Conservation (phyloP, 2,113 vertebrate species). For the Puffinus mauretanicus region DNA sequence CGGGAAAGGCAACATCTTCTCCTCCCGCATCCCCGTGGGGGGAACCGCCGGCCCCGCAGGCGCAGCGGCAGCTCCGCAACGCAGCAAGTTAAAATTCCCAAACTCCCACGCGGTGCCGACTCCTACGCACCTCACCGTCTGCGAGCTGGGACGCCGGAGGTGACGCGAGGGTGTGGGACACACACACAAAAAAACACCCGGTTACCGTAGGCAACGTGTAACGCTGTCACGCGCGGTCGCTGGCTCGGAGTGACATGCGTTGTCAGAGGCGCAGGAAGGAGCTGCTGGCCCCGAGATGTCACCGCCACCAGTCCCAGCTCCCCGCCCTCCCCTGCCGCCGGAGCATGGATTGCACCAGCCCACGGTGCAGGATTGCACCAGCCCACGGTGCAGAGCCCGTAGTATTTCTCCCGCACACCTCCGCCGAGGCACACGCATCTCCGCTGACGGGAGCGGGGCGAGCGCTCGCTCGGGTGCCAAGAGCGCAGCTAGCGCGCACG, state of each 20-base stretch:
- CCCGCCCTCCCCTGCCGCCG: not conserved
- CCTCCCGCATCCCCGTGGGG: rapidly evolving
- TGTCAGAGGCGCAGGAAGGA: not conserved
- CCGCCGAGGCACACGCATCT: not conserved
- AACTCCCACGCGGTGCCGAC: not conserved
- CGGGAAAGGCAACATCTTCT: not conserved
- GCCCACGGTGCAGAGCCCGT: not conserved
- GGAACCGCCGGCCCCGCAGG: not conserved
- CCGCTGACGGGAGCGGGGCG: not conserved
- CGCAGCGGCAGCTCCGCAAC: not conserved
- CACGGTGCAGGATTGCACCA: not conserved
- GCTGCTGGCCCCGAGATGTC: not conserved
- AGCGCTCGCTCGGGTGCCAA: not conserved
- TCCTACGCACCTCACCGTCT: not conserved
- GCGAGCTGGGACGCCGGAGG: not conserved
- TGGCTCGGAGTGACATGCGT: not conserved
- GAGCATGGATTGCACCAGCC: not conserved
- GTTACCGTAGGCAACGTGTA: not conserved
- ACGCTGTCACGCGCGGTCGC: not conserved
- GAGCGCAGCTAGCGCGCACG: not conserved
- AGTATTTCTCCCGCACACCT: not conserved
- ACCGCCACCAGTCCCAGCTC: not conserved
- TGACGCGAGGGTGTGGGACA: not conserved
- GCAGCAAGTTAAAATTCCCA: not conserved
- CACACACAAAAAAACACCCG: not conserved